phyloP scores from a whole-genome alignment of 2,797 vertebrate genomes.

The Sebastes minor region DNA sequence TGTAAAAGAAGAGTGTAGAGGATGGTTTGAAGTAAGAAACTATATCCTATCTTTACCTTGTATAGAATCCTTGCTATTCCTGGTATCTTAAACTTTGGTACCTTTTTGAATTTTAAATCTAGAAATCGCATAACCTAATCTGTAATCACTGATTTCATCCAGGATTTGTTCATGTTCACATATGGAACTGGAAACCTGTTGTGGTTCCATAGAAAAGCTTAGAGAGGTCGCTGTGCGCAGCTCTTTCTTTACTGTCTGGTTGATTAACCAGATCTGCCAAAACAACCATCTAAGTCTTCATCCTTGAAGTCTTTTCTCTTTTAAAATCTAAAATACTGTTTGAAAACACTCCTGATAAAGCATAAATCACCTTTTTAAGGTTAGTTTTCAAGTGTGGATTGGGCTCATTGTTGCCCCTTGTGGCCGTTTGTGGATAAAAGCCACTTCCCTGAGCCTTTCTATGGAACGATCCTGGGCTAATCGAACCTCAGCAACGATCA shows the following conservation, averaged over 20 bases:
- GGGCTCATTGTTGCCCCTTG: neutral
- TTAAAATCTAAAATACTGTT: neutral
- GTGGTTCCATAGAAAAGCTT: neutral
- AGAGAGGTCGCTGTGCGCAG: neutral
- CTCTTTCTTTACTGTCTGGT: too few relatives aligned
- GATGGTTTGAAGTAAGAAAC: neutral
- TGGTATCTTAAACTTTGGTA: neutral
- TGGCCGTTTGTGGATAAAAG: neutral
- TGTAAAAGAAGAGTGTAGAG: neutral
- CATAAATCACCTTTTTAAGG: neutral
- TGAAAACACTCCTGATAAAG: neutral
- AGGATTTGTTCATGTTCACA: neutral
- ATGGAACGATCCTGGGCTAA: neutral
- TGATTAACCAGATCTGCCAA: neutral
- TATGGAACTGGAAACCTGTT: neutral
- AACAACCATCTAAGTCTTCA: neutral
- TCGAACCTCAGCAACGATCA: neutral
- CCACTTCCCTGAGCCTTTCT: constrained; percentile 1
- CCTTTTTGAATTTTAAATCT: neutral
- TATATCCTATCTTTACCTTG: neutral
- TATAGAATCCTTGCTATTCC: constrained; percentile 12
- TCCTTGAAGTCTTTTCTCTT: neutral
- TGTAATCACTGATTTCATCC: neutral
- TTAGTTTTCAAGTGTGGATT: neutral
- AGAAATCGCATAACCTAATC: neutral